A percentile compares a stretch with the other conserved stretches of the same genome.
Conservation (phyloP, 2,113 vertebrate genomes). For the Ariopsis seemanni region DNA sequence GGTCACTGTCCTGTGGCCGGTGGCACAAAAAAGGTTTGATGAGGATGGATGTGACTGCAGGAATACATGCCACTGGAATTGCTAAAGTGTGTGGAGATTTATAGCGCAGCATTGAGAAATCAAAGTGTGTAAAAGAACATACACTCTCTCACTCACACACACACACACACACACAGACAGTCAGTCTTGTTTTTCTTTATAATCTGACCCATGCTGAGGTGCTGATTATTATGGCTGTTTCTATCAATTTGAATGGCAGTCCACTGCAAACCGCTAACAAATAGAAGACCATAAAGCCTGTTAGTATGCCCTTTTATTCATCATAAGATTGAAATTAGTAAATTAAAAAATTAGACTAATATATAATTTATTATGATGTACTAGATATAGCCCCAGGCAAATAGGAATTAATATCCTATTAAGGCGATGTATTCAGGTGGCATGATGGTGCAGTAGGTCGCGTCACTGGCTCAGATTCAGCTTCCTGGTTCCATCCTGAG, state of each 20-base stretch:
- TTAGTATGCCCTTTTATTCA: not conserved
- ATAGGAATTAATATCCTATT: not conserved
- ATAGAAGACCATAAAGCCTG: not conserved
- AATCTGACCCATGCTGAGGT: conserved; percentile 30
- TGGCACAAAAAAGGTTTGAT: not conserved
- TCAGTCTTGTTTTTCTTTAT: not conserved
- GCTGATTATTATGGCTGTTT: conserved; percentile 18
- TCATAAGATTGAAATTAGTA: not conserved
- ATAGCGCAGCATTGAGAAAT: not conserved
- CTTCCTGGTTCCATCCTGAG: not conserved
- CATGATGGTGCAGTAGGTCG: not conserved
- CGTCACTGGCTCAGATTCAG: not conserved
- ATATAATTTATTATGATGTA: not conserved
- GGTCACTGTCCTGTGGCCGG: not conserved
- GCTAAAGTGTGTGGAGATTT: not conserved
- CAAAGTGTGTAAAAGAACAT: conserved; percentile 5
- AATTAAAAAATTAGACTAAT: not conserved
- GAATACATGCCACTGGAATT: not conserved
- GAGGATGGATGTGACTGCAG: not conserved
- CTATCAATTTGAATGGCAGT: not conserved
- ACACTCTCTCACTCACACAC: conserved; percentile 16
- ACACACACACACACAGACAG: not conserved
- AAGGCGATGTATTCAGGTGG: not conserved
- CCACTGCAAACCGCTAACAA: not conserved
- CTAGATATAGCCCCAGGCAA: not conserved